Evolutionary conservation across 92 coral and sea anemone genomes (phyloP), one percentile per base, ranked within the genome.

Genomic region (Parazoanthus swiftii): DNA sequence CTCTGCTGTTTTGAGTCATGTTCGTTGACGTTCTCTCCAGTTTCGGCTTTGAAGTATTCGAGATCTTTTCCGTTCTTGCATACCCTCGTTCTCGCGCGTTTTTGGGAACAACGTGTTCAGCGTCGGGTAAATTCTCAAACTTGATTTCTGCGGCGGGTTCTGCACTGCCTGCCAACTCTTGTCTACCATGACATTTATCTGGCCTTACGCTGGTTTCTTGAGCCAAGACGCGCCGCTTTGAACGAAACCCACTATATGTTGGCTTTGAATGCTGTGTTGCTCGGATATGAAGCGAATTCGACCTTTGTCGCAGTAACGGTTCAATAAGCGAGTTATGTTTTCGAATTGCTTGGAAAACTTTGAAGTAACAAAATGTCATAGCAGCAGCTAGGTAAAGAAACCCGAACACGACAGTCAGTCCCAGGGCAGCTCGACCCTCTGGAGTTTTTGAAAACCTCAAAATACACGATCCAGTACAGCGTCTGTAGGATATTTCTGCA

Each of bases 261-360:
- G 42, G 5, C 26, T 65, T 65, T 39, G 51, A 81, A 65, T 4
- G 74, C 65, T 35, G 33, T 44, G 39, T 70, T 70, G 46, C 25
- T 39, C 42, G 66, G 38, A 46, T 13, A 25, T 44, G 23, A 14
- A 9, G 23, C 14, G 86, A 46, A 23, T 8, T 23, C 29, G 39
- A 70, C 26, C n/a, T 83, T 68, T 39, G 38, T 35, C 78, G 77
- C 25, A 42, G 66, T 21, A 83, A 48, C 43, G 77, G 9, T 29
- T 11, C 59, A 26, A 74, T 46, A 25, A 39, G 77, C 36, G 63
- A 83, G 26, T 70, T 83, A 35, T 83, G 86, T 14, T 71, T 51
- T 51, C 77, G 86, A 68, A 83, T 72, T 67, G 48, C 66, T 33
- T 18, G 42, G 67, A 83, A 83, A 44, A 83, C 86, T 43, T 83